Base-by-base conservation (phyloP, 2,113 vertebrate genomes). In the Ahaetulla prasina region DNA sequence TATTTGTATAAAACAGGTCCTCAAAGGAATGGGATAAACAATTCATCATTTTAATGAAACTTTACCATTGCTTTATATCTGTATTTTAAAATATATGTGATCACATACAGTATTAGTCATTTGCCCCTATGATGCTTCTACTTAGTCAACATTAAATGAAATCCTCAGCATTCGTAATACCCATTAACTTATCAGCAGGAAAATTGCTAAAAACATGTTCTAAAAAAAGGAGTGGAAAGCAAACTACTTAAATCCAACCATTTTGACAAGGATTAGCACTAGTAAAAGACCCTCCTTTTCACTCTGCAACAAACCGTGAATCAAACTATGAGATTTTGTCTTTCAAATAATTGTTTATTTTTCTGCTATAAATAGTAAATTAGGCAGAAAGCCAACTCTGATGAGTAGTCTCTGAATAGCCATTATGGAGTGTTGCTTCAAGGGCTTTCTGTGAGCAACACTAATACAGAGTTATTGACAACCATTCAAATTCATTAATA, bases 161-260 rank as follows among this genome's bases (percentile, higher is more conserved):
- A 54, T 39, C 43, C 50, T 9, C 30, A 85, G 90, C 45, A 85
- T 53, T 68, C 91, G 88, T 54, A 1, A 25, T 0, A 89, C 30
- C 27, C 87, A 2, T 54, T 0, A 2, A 90, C 87, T 50, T 50
- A 0, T 0, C 92, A 85, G 55, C 0, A 0, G 92, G 91, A 74
- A 23, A 89, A 2, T 1, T 88, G 91, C 43, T 0, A 93, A 93
- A 94, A 84, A 91, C 85, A 86, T 0, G 88, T 55, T 87, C 91
- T 88, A 23, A 74, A 74, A 92, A 0, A 0, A 91, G 97, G 43
- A 1, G 92, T 55, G 93, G 93, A 96, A 94, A 0, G 95, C 54
- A 45, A 92, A 95, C 94, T 95, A 95, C 91, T 0, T 89, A 89
- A 27, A 88, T 90, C 93, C 94, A 90, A 50, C 94, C 95, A 95